phyloP scores from a whole-genome alignment of 2,888 invertebrate species.

The Aleiodes alternator region DNA sequence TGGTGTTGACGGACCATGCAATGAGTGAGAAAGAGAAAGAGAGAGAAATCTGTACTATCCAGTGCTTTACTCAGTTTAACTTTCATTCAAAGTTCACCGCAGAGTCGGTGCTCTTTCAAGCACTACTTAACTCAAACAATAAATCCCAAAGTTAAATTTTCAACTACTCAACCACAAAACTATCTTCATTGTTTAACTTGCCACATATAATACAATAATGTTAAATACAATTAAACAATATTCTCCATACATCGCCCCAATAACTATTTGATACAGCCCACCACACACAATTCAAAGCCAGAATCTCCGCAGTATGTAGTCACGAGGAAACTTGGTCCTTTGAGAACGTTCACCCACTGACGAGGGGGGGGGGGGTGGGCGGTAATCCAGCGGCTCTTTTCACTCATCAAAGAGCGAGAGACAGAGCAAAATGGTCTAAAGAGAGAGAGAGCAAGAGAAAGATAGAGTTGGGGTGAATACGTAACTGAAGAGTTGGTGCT shows the following conservation, averaged over 20 bases:
- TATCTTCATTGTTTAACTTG: neutral
- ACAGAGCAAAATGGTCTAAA: too few species aligned
- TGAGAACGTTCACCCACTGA: conserved; percentile 24
- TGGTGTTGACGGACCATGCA: conserved; percentile 24
- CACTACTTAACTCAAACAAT: conserved; percentile 21
- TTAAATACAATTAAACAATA: conserved; percentile 16
- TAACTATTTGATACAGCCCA: conserved; percentile 3
- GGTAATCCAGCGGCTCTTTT: neutral
- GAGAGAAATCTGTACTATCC: too few species aligned
- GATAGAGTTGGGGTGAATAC: conserved; percentile 5
- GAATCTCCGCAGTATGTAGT: neutral
- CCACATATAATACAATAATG: conserved; percentile 10
- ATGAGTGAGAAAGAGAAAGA: too few species aligned
- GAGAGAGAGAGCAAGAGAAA: too few species aligned
- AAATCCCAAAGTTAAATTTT: conserved; percentile 18
- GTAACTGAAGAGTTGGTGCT: conserved; percentile 25
- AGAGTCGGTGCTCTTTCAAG: neutral
- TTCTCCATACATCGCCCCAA: conserved; percentile 4
- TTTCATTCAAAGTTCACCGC: conserved; percentile 22
- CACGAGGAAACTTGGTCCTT: conserved; percentile 29
- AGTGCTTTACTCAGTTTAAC: conserved; percentile 1
- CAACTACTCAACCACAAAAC: neutral
- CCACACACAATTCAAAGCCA: neutral
- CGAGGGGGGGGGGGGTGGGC: neutral
- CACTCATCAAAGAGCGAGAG: conserved; percentile 10